Conservation (phyloP, 2,797 vertebrate genomes). For the Cetoscarus ocellatus region DNA sequence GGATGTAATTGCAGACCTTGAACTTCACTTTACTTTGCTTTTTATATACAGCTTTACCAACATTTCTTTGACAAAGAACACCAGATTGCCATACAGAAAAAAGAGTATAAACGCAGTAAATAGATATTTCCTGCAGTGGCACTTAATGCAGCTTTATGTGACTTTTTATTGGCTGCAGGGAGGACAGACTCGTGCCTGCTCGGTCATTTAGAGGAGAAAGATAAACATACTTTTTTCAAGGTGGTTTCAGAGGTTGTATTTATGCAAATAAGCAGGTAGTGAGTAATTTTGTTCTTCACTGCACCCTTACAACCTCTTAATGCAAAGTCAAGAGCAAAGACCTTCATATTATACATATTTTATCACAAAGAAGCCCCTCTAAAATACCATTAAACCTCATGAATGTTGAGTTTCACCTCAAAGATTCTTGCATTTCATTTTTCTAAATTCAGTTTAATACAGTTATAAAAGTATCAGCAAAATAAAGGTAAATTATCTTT, state of each 20-base stretch:
- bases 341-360: not conserved
- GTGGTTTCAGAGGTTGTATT: conserved; percentile 6
- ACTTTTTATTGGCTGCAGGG: not conserved
- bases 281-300: conserved; percentile 26
- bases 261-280: conserved; percentile 3
- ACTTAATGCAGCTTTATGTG: not conserved
- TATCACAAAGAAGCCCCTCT: not conserved
- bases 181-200: not conserved
- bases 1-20: not conserved
- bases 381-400: not conserved
- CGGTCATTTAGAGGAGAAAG: not conserved
- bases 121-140: not conserved
- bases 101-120: not conserved
- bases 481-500: too few relatives aligned
- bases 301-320: conserved; percentile 14
- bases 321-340: conserved; percentile 41
- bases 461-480: too few relatives aligned
- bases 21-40: not conserved
- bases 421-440: not conserved
- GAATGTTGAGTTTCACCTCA: not conserved
- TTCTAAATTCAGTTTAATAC: not conserved
- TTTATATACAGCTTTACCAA: not conserved
- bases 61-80: not conserved
- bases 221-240: conserved; percentile 2
- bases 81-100: not conserved